Evolutionary conservation across 2,888 invertebrate genomes (phyloP).

Genomic region (Lacanobia wlatinum): DNA sequence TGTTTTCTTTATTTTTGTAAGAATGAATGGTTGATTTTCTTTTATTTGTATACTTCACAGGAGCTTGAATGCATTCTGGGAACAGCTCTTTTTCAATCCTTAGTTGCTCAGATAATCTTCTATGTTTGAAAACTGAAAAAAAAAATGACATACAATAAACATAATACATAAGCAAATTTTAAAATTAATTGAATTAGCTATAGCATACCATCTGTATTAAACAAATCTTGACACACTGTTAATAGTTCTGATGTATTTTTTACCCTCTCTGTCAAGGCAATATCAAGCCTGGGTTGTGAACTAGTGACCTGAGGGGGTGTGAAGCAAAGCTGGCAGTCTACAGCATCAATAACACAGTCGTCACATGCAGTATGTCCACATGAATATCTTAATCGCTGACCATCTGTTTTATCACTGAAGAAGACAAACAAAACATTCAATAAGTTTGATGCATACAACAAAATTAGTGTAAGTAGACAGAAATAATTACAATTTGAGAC

Average conservation of each 20-base stretch:
- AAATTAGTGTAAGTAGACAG: not conserved
- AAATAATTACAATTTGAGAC: not conserved
- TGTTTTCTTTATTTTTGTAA: conserved; percentile 75
- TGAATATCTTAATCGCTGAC: conserved; percentile 74
- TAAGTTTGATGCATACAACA: not conserved
- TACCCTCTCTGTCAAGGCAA: conserved; percentile 70
- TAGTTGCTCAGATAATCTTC: conserved; percentile 79
- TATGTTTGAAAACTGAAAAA: conserved; percentile 78
- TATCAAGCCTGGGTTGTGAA: conserved; percentile 67
- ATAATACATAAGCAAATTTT: not conserved
- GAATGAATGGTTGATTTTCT: conserved; percentile 74
- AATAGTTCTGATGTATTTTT: conserved; percentile 74
- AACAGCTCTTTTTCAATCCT: conserved; percentile 85
- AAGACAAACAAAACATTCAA: conserved; percentile 39
- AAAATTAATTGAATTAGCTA: conserved; percentile 3
- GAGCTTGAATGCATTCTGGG: conserved; percentile 86
- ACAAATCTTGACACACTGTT: conserved; percentile 76
- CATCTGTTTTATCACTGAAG: conserved; percentile 78
- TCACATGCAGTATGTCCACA: conserved; percentile 84
- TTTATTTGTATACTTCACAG: conserved; percentile 83
- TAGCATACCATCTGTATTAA: conserved; percentile 79
- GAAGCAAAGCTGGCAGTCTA: conserved; percentile 76
- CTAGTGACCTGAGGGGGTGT: conserved; percentile 66
- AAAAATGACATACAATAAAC: not conserved
- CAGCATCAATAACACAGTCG: conserved; percentile 72